These are phyloP conservation scores for Stichopus horrens DNA, from an alignment of 53 echinoderm and acorn worm genomes.

Conservation along the genomic window DNA sequence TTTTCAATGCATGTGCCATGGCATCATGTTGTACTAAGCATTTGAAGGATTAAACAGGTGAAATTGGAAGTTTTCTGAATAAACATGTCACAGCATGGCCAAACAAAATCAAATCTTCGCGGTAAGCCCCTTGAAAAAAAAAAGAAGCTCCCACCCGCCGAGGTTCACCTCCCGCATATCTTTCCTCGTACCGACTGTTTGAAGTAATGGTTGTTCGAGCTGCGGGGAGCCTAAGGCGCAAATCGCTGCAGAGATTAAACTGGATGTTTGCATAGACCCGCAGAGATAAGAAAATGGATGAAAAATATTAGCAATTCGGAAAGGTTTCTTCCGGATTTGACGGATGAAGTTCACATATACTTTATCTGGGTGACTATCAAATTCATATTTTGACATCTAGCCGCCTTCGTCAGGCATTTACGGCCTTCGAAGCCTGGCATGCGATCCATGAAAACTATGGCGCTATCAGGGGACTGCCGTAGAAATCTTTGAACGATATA, in stretches of 20 bases:
- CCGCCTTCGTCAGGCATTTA: background rate
- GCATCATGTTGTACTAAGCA: too few species aligned
- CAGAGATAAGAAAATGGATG: constrained; percentile 33
- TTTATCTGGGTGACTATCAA: background rate
- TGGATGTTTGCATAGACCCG: constrained; percentile 39
- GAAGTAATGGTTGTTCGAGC: background rate
- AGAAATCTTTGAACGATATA: background rate
- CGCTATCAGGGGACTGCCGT: background rate
- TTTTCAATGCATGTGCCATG: too few species aligned
- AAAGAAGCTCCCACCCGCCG: background rate
- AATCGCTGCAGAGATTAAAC: constrained; percentile 12
- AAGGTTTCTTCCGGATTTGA: constrained; percentile 42
- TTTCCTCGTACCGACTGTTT: background rate
- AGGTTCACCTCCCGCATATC: background rate
- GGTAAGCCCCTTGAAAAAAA: background rate
- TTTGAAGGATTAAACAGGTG: constrained; percentile 41
- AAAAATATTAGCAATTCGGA: constrained; percentile 1
- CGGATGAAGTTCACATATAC: constrained; percentile 15
- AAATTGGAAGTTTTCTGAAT: constrained; percentile 40
- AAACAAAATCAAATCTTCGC: constrained; percentile 34
- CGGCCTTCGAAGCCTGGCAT: background rate
- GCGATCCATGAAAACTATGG: background rate
- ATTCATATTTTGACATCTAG: constrained; percentile 30
- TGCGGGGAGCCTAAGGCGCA: constrained; percentile 22
- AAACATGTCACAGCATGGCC: constrained; percentile 35